These are phyloP conservation scores for Muscina levida DNA, from an alignment of 2,888 invertebrate species.

Conservation along the genomic window DNA sequence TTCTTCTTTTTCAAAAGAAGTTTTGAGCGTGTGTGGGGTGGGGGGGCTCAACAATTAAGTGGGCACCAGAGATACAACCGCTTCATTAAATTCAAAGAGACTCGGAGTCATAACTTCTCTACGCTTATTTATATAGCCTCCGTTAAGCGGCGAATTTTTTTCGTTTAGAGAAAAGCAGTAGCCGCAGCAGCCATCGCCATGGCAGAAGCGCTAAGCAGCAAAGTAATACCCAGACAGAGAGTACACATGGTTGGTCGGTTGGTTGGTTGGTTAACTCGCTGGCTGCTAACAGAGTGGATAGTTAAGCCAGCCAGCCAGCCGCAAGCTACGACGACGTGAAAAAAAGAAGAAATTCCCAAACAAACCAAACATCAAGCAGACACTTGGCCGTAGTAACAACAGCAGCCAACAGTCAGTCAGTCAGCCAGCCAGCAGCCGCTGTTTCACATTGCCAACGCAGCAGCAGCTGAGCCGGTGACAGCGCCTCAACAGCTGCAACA, in stretches of 20 bases:
- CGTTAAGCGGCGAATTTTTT: constrained; percentile 76
- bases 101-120: constrained; percentile 80
- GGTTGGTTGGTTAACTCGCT: constrained; percentile 7
- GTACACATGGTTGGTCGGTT: not conserved
- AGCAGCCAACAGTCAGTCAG: constrained; percentile 20
- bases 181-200: constrained; percentile 52
- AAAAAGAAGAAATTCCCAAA: constrained; percentile 61
- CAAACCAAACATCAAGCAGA: constrained; percentile 45
- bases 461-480: constrained; percentile 3
- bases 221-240: constrained; percentile 17
- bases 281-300: constrained; percentile 30
- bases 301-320: constrained; percentile 30
- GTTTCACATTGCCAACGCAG: not conserved
- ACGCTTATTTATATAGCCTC: constrained; percentile 81
- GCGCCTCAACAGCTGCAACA: not conserved
- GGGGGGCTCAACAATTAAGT: not conserved
- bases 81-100: constrained; percentile 81
- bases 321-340: constrained; percentile 20
- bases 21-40: no score
- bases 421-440: not conserved
- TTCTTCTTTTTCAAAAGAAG: constrained; percentile 36
- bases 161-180: constrained; percentile 70
- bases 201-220: constrained; percentile 52
- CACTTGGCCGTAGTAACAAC: not conserved
- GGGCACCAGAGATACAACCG: constrained; percentile 78